Evolutionary conservation across 2,113 vertebrate species (phyloP), one percentile per base, ranked within the genome.

Genomic region (Melierax canorus): DNA sequence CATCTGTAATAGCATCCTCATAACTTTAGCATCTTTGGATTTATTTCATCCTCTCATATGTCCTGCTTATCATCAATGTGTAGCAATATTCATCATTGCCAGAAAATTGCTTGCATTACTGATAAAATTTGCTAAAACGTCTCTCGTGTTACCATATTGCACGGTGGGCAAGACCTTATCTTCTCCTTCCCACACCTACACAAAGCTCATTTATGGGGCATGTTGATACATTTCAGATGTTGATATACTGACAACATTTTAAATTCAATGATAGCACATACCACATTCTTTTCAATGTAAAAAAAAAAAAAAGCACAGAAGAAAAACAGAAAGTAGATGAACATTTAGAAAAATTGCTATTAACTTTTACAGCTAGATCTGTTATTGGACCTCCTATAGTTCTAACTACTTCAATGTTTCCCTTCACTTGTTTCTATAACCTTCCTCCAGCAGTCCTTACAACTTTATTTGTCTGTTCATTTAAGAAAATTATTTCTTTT

Each of bases 101-200:
- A 92, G 60, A 85, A 93, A 92, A 56, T 53, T 79, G 7, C 39
- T 88, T 63, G 23, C 39, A 45, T 43, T 88, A 64, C 56, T 64
- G 32, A 90, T 79, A 68, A 82, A 71, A 75, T 60, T 87, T 64
- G 74, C 34, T 82, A 71, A 75, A 88, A 27, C 39, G 56, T 85
- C 55, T 90, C 60, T 84, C 0, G 2, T 21, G 12, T 85, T 88
- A 81, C 51, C 14, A 59, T 86, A 79, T 62, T 96, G 63, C 71
- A 58, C 45, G 39, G 78, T 88, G 86, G 90, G 58, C 50, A 92
- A 53, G 58, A 68, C 78, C 62, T 90, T 79, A 82, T 88, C 79
- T 94, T 93, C 74, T 85, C 64, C 66, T 91, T 89, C 83, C 79
- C 86, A 88, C 71, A 90, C 78, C 88, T 92, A 77, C 76, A 85